Conservation (phyloP, 2,797 vertebrate species). For the Onychomys arenicola region DNA sequence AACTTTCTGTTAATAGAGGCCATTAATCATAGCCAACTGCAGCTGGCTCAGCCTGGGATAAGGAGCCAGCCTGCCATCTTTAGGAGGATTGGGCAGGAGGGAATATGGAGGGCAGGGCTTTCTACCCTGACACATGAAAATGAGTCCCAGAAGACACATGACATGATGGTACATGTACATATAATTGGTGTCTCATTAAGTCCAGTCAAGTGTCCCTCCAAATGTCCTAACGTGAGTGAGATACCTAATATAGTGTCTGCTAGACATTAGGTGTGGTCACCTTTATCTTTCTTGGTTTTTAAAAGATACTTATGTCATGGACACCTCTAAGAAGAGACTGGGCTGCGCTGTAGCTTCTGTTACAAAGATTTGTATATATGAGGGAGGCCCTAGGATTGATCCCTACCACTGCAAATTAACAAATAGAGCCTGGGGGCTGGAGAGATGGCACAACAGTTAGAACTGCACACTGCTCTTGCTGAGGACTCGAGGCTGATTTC, state of each 20-base stretch:
- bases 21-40: slow-evolving; percentile 77
- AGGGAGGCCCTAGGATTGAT: not conserved
- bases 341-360: not conserved
- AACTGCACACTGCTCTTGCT: too few relatives aligned
- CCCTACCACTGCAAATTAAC: not conserved
- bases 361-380: not conserved
- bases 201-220: too few relatives aligned
- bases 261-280: not conserved
- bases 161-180: not conserved
- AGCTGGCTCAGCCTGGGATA: slow-evolving; percentile 77
- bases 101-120: not conserved
- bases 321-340: not conserved
- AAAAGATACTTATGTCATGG: not conserved
- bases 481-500: not conserved
- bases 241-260: not conserved
- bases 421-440: not conserved
- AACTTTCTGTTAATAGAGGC: slow-evolving; percentile 62
- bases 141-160: not conserved
- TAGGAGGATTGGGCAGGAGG: not conserved
- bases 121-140: not conserved
- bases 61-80: not conserved
- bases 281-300: not conserved
- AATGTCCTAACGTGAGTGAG: not conserved
- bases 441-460: not conserved
- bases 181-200: not conserved